phyloP scores from a whole-genome alignment of 2,113 vertebrate genomes.

The Neodon shergylaensis region DNA sequence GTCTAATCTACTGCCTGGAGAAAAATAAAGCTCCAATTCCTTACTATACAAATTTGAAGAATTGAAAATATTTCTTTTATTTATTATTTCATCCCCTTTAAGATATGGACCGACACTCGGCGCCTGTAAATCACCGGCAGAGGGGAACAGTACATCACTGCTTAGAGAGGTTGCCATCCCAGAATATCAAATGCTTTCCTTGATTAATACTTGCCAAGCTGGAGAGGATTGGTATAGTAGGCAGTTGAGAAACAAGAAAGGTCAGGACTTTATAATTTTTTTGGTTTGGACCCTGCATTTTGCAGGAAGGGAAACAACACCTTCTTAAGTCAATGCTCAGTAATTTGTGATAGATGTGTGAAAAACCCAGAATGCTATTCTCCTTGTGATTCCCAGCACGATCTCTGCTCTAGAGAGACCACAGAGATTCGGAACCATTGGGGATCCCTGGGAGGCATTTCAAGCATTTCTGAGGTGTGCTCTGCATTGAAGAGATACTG shows the following conservation, averaged over 20 bases:
- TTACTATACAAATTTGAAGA: background rate
- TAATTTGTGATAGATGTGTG: background rate
- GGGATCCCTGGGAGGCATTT: background rate
- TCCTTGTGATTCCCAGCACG: background rate
- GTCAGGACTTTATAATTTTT: background rate
- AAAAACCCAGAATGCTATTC: background rate
- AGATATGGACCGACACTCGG: background rate
- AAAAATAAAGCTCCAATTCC: background rate
- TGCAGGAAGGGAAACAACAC: background rate
- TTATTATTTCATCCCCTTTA: background rate
- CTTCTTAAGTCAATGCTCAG: background rate
- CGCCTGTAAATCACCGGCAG: background rate
- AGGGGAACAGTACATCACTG: background rate
- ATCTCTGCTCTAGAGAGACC: background rate
- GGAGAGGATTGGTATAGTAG: background rate
- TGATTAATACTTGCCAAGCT: background rate
- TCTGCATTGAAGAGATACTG: background rate
- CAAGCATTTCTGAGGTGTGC: background rate
- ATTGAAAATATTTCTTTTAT: background rate
- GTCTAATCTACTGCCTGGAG: background rate
- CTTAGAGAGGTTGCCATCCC: background rate
- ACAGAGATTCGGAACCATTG: background rate
- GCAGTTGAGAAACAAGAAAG: background rate
- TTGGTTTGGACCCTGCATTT: background rate
- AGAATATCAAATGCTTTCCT: background rate